A percentile compares a stretch with the other conserved stretches of the same genome.
Evolutionary conservation across 1,140 invertebrate species (phyloP).

Genomic region (Lepeophtheirus salmonis): DNA sequence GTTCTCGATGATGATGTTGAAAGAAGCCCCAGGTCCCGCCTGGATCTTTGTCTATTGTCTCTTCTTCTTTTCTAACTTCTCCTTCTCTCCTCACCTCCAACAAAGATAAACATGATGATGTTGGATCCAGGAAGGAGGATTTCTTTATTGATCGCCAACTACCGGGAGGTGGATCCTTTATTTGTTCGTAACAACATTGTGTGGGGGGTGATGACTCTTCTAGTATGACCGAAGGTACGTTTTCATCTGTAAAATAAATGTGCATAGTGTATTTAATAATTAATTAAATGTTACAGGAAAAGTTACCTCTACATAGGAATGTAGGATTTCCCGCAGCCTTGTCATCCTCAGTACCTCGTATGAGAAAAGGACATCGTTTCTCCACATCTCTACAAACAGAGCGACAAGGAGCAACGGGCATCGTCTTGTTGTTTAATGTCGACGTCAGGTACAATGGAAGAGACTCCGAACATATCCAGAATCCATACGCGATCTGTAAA

Average conservation of each 20-base stretch:
- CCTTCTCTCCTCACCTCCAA: neutral
- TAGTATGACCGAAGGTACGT: neutral
- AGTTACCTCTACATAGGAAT: conserved; percentile 13
- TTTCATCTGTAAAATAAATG: neutral
- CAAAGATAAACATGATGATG: neutral
- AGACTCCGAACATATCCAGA: conserved; percentile 9
- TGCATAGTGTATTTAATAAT: neutral
- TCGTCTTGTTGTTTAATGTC: neutral
- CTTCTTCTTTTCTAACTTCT: no score
- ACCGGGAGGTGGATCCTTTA: neutral
- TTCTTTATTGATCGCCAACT: neutral
- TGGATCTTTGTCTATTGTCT: no score
- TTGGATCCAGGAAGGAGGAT: neutral
- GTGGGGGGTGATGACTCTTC: neutral
- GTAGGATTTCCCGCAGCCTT: conserved; percentile 11
- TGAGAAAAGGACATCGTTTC: conserved; percentile 7
- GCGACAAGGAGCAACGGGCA: neutral
- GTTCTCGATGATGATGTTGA: neutral
- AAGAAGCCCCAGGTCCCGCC: neutral
- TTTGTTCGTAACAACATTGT: neutral
- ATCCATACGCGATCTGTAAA: conserved; percentile 11
- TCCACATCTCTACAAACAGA: conserved; percentile 10
- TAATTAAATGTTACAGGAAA: no score
- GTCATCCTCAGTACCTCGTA: conserved; percentile 12
- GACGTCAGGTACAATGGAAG: conserved; percentile 8